Conservation (phyloP, 2,113 vertebrate species). For the Lates calcarifer region DNA sequence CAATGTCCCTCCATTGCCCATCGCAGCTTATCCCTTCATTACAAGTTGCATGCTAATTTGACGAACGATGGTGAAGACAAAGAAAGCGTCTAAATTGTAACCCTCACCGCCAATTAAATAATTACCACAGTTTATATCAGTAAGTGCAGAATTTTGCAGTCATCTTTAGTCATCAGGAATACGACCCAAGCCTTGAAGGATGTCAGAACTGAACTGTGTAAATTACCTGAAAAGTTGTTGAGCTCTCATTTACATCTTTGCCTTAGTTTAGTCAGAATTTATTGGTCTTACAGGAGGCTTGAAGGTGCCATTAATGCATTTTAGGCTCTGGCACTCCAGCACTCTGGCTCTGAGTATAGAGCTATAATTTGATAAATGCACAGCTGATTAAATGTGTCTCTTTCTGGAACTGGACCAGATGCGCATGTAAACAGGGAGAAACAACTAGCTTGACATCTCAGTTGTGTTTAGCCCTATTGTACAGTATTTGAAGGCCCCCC, state of each 20-base stretch:
- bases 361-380: slow-evolving; percentile 52
- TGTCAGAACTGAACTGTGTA: background rate
- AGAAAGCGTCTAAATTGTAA: slow-evolving; percentile 7
- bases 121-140: slow-evolving; percentile 5
- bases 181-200: background rate
- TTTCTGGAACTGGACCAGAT: slow-evolving; percentile 48
- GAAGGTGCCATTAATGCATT: slow-evolving; percentile 34
- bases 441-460: slow-evolving; percentile 72
- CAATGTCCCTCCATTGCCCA: slow-evolving; percentile 26
- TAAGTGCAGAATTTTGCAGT: slow-evolving; percentile 6
- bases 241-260: slow-evolving; percentile 5
- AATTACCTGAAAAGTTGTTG: slow-evolving; percentile 17
- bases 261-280: slow-evolving; percentile 35
- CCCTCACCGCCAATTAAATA: slow-evolving; percentile 26
- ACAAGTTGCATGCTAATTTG: slow-evolving; percentile 54
- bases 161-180: slow-evolving; percentile 17
- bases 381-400: slow-evolving; percentile 53
- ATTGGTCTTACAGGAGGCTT: slow-evolving; percentile 10
- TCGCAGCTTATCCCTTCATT: slow-evolving; percentile 45
- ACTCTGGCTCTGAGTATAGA: background rate
- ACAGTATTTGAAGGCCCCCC: slow-evolving; percentile 79
- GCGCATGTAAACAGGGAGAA: slow-evolving; percentile 55
- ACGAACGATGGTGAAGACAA: slow-evolving; percentile 12
- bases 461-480: slow-evolving; percentile 71
- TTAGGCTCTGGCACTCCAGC: slow-evolving; percentile 13